Conservation (phyloP, 2,797 vertebrate genomes). For the Clarias platycephalus region DNA sequence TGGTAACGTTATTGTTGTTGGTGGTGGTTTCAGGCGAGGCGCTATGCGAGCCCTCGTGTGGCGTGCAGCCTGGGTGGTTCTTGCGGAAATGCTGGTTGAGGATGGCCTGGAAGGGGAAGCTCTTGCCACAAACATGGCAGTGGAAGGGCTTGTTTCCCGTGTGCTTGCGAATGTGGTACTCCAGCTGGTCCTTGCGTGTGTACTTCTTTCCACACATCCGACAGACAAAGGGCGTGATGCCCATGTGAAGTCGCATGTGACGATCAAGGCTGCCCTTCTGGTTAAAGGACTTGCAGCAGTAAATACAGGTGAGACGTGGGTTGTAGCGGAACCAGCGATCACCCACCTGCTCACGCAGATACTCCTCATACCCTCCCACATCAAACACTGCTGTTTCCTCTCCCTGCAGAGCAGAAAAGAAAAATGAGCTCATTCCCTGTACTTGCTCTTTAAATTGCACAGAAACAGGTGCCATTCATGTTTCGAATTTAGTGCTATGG, state of each 20-base stretch:
- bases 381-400: constrained; percentile 88
- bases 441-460: background rate
- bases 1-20: constrained; percentile 24
- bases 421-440: background rate
- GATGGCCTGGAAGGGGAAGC: constrained; percentile 99
- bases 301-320: constrained; percentile 94
- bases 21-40: constrained; percentile 94
- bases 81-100: constrained; percentile 99
- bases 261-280: constrained; percentile 98
- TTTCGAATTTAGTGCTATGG: background rate
- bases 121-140: constrained; percentile 96
- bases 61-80: constrained; percentile 93
- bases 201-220: constrained; percentile 98
- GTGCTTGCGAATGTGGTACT: constrained; percentile 99
- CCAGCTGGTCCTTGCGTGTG: constrained; percentile 98
- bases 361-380: constrained; percentile 94
- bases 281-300: constrained; percentile 99
- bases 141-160: constrained; percentile 99
- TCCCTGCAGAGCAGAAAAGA: constrained; percentile 70
- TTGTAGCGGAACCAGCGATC: constrained; percentile 99
- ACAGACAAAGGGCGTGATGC: constrained; percentile 95
- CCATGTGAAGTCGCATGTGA: constrained; percentile 98
- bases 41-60: constrained; percentile 89
- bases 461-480: background rate
- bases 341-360: constrained; percentile 93